Evolutionary conservation across 2,888 invertebrate genomes (phyloP), one percentile per base, ranked within the genome.

Genomic region (Pilophorus perplexus): DNA sequence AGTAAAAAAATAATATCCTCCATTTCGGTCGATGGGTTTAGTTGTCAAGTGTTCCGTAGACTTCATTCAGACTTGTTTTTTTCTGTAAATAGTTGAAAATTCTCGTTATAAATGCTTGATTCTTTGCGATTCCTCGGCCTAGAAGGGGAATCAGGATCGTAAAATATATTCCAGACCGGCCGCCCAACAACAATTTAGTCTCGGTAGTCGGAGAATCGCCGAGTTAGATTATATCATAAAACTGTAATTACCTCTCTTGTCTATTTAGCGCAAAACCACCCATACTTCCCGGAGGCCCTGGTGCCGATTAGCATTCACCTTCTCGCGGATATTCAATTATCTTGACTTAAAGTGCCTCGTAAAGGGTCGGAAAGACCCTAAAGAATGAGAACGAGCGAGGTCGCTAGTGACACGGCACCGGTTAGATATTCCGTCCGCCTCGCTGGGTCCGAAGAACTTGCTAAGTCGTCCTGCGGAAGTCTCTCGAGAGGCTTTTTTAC

Each of bases 341-440:
- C 52, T 18, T 28, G 52, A 52, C 52, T 8, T 52, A 25, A 52
- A 52, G 52, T 28, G 52, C 33, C n/a, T 52, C 52, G 52, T 52
- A 52, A 52, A 52, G 28, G 52, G 52, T 16, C n/a, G 28, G 52
- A 52, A 52, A 52, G 52, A 52, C 52, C 18, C 18, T 28, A 50
- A 50, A 50, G 50, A 50, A 27, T 52, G 52, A 52, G 52, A 52
- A 28, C 52, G 27, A 28, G 28, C 28, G 52, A 52, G 52, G 52
- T 52, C 52, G 28, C 22, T 27, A 46, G 46, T 46, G 46, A 46
- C 28, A 28, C 28, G 52, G 52, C 52, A 52, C 52, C 27, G 52
- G 28, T 52, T 52, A 18, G 33, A 25, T 52, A 52, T 52, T 52
- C 22, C 52, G 52, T 18, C 28, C 33, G 16, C 16, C 27, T 27